Conservation (phyloP, 1,140 invertebrate species). For the Gryllus bimaculatus region DNA sequence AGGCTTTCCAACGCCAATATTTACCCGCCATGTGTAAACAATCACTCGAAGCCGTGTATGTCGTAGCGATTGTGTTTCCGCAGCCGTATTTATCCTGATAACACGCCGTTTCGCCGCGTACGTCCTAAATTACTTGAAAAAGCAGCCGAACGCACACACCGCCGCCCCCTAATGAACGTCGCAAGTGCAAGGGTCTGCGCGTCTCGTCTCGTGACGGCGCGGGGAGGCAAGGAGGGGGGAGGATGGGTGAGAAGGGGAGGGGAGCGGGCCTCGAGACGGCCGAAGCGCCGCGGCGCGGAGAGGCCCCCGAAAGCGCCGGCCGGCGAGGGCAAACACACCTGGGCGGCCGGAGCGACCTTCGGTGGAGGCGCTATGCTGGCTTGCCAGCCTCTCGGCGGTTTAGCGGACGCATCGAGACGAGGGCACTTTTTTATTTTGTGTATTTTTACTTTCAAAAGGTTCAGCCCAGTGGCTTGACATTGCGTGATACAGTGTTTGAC, state of each 20-base stretch:
- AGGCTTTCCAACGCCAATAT: neutral
- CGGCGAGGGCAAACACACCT: neutral
- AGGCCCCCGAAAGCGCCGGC: neutral
- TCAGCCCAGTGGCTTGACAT: no score
- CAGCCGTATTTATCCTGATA: neutral
- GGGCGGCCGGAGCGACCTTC: no score
- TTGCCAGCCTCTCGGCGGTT: no score
- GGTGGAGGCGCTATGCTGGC: neutral
- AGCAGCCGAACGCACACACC: neutral
- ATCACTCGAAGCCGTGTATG: neutral
- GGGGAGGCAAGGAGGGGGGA: no score
- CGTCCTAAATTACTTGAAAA: neutral
- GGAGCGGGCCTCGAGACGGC: no score
- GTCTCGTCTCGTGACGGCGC: no score
- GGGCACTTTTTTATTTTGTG: no score
- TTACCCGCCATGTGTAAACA: neutral
- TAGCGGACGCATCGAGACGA: no score
- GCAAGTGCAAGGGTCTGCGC: neutral
- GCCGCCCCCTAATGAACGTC: neutral
- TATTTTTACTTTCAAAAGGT: no score
- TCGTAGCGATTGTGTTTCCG: neutral
- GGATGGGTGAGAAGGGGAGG: no score
- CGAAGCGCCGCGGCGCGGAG: no score
- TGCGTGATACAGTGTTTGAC: no score
- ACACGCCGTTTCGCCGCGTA: neutral